phyloP scores from a whole-genome alignment of 2,113 vertebrate genomes.

The Desmodus rotundus region DNA sequence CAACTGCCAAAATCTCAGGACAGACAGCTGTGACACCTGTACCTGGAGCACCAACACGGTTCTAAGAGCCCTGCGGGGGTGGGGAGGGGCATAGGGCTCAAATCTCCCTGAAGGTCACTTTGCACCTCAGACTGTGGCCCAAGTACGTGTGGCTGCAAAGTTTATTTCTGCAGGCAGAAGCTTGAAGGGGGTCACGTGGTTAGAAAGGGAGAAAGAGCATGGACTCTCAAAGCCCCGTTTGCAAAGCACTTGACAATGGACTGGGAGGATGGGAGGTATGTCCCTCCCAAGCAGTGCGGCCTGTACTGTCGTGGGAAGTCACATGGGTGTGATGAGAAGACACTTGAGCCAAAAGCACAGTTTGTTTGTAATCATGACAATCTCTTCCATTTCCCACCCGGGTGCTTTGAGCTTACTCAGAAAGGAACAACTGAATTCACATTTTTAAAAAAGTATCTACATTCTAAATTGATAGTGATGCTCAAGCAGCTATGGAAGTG shows the following conservation, averaged over 20 bases:
- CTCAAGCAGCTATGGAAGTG: not conserved
- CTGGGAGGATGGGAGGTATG: not conserved
- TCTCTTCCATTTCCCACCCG: not conserved
- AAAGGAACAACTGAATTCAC: not conserved
- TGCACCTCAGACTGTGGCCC: no score
- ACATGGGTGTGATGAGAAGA: not conserved
- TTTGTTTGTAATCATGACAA: not conserved
- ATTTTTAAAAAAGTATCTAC: not conserved
- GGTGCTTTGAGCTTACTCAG: not conserved
- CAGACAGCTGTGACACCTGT: not conserved
- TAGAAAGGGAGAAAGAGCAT: not conserved
- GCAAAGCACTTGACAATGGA: not conserved
- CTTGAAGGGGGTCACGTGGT: not conserved
- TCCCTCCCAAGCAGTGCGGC: not conserved
- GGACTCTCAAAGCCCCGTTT: not conserved
- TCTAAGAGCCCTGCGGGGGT: no score
- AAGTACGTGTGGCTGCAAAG: not conserved
- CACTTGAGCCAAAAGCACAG: not conserved
- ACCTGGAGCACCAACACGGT: rapidly evolving
- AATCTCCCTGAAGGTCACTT: rapidly evolving
- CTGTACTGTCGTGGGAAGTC: not conserved
- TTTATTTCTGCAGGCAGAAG: not conserved
- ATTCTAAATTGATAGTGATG: not conserved
- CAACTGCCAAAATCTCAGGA: not conserved
- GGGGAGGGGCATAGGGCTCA: not conserved